A percentile compares a stretch with the other conserved stretches of the same genome.
These are phyloP conservation scores for Pocillopora damicornis DNA, from an alignment of 64 coral and sea anemone genomes.

Conservation along the genomic window DNA sequence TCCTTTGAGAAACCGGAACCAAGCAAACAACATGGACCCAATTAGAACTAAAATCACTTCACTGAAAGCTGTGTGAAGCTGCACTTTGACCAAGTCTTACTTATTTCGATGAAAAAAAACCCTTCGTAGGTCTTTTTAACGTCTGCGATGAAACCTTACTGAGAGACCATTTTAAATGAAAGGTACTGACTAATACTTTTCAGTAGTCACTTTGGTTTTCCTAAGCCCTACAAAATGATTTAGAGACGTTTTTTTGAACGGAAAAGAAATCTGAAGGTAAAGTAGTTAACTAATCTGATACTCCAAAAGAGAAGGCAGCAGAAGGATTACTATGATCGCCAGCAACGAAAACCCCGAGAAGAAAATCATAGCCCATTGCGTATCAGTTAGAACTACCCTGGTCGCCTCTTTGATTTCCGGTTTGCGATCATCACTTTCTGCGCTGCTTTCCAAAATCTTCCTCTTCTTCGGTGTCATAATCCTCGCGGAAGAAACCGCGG, in stretches of 20 bases:
- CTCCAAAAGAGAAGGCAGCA: conserved; percentile 67
- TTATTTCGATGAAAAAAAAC: background rate
- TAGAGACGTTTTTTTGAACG: background rate
- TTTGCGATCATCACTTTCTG: background rate
- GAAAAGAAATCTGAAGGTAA: background rate
- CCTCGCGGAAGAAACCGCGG: conserved; percentile 45
- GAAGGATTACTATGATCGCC: conserved; percentile 48
- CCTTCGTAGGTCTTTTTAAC: background rate
- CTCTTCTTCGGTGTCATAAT: conserved; percentile 44
- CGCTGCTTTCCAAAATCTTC: conserved; percentile 49
- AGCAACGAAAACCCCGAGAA: conserved; percentile 73
- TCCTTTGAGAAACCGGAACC: too few species aligned
- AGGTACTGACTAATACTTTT: background rate
- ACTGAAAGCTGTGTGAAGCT: background rate
- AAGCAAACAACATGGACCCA: too few species aligned
- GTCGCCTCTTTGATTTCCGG: background rate
- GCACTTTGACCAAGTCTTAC: background rate
- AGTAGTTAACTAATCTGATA: conserved; percentile 23
- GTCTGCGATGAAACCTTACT: background rate
- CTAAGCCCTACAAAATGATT: background rate
- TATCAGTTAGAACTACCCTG: conserved; percentile 66
- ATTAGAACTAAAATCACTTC: background rate
- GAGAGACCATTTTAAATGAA: background rate
- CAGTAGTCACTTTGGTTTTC: background rate
- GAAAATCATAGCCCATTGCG: conserved; percentile 85